A percentile compares a stretch with the other conserved stretches of the same genome.
Evolutionary conservation across 1,140 invertebrate genomes (phyloP).

Genomic region (Drosophila mojavensis): DNA sequence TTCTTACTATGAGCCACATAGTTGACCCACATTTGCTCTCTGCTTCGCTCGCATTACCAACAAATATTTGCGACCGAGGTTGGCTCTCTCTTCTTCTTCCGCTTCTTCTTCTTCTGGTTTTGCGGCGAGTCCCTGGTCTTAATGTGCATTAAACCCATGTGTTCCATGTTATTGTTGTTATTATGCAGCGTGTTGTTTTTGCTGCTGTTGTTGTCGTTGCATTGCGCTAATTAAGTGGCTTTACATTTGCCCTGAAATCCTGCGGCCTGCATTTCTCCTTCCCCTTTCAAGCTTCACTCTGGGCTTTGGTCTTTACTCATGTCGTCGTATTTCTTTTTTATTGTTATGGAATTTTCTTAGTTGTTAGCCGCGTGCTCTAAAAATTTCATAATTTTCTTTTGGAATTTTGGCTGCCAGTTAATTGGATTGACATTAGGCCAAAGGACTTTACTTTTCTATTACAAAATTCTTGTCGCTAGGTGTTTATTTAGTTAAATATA

Average conservation of each 20-base stretch:
- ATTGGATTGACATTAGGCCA: not conserved
- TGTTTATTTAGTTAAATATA: not conserved
- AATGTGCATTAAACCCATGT: constrained; percentile 46
- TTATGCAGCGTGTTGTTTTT: not conserved
- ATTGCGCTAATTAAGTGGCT: constrained; percentile 46
- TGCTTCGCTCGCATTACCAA: not conserved
- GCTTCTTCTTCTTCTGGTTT: not conserved
- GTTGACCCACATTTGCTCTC: constrained; percentile 67
- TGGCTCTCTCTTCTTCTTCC: constrained; percentile 7
- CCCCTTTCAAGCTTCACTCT: constrained; percentile 10
- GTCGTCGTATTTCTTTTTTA: not conserved
- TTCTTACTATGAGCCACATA: constrained; percentile 56
- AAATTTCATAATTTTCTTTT: constrained; percentile 19
- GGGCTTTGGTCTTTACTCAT: not conserved
- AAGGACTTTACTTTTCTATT: not conserved
- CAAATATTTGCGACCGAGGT: constrained; percentile 15
- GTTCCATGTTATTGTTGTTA: constrained; percentile 16
- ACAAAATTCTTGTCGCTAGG: not conserved
- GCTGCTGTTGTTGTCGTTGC: constrained; percentile 18
- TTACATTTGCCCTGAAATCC: constrained; percentile 26
- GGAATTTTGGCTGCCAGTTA: constrained; percentile 2
- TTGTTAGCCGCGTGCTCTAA: constrained; percentile 13
- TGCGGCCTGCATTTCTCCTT: constrained; percentile 1
- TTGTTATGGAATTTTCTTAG: constrained; percentile 2
- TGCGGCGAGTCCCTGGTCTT: constrained; percentile 27